Conservation (phyloP, 2,797 vertebrate genomes). For the Rhinoraja longicauda region DNA sequence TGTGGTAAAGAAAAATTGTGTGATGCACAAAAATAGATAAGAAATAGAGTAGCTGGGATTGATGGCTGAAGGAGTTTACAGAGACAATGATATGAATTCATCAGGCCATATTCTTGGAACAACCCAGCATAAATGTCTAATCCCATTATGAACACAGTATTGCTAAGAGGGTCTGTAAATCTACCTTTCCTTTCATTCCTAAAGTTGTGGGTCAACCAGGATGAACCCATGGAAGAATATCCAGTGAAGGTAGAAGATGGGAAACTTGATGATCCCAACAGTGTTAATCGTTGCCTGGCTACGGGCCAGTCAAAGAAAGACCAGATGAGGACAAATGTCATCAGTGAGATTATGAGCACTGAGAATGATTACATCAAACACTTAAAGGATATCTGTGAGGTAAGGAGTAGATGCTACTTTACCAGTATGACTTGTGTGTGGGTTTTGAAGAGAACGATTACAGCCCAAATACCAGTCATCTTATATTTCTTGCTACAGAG, state of each 20-base stretch:
- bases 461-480: background rate
- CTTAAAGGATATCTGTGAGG: slow-evolving; percentile 93
- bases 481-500: background rate
- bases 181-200: slow-evolving; percentile 9
- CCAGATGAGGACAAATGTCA: slow-evolving; percentile 92
- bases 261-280: slow-evolving; percentile 53
- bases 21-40: background rate
- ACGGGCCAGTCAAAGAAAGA: slow-evolving; percentile 81
- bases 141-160: background rate
- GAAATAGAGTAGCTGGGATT: background rate
- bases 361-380: slow-evolving; percentile 96
- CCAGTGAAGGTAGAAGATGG: slow-evolving; percentile 61
- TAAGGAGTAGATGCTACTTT: slow-evolving; percentile 47
- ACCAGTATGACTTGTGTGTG: background rate
- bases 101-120: background rate
- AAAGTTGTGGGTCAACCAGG: slow-evolving; percentile 88
- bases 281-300: slow-evolving; percentile 56
- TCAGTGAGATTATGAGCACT: slow-evolving; percentile 93
- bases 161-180: background rate
- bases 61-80: background rate
- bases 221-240: slow-evolving; percentile 82
- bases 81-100: background rate
- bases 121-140: background rate
- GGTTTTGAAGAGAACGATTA: background rate
- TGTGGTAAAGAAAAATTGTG: background rate